These are phyloP conservation scores for Caenorhabditis elegans DNA, from an alignment of 1,140 invertebrate species.

Conservation along the genomic window WBcel235 BX284606.5:6602001-6602500, in stretches of 20 bases:
- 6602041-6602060: too few species aligned
- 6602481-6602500: neutral
- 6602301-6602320: neutral
- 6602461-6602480: neutral
- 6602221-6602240: neutral
- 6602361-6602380: too few species aligned
- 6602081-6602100: neutral
- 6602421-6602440: too few species aligned
- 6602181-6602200: neutral
- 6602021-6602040: too few species aligned
- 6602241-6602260: neutral
- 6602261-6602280: neutral
- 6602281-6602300: constrained; percentile 16
- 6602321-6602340: neutral
- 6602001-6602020: too few species aligned
- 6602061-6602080: neutral
- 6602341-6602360: too few species aligned
- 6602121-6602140: neutral
- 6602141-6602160: neutral
- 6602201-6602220: neutral
- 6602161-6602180: constrained; percentile 4
- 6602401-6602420: too few species aligned
- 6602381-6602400: too few species aligned
- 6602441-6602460: too few species aligned
- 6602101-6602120: neutral